A percentile compares a stretch with the other conserved stretches of the same genome.
phyloP scores from a whole-genome alignment of 2,797 vertebrate genomes.

The Pangasius mekongensis region DNA sequence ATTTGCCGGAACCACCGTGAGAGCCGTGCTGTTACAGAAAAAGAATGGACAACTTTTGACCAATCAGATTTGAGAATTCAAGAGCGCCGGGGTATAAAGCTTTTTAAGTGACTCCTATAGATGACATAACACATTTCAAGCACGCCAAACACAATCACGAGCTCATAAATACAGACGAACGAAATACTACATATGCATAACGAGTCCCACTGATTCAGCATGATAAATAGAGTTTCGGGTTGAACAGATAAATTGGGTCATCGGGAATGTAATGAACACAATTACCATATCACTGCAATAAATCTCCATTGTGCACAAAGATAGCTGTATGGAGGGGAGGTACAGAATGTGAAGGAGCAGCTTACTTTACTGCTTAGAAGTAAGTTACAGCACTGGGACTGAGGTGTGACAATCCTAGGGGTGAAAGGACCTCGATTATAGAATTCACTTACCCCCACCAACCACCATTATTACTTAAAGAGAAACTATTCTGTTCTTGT shows the following conservation, averaged over 20 bases:
- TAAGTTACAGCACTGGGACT: not conserved
- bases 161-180: conserved; percentile 41
- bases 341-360: conserved; percentile 22
- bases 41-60: not conserved
- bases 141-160: conserved; percentile 11
- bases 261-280: conserved; percentile 52
- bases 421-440: conserved; percentile 10
- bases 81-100: not conserved
- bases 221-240: conserved; percentile 49
- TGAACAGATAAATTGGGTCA: conserved; percentile 49
- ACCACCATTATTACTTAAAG: not conserved
- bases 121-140: not conserved
- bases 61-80: no score
- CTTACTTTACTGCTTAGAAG: conserved; percentile 27
- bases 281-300: conserved; percentile 52
- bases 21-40: not conserved
- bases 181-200: conserved; percentile 37
- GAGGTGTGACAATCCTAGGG: not conserved
- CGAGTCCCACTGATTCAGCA: conserved; percentile 21
- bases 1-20: not conserved
- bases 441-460: not conserved
- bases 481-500: not conserved
- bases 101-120: conserved; percentile 15
- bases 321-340: not conserved
- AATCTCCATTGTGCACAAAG: conserved; percentile 40